phyloP scores from a whole-genome alignment of 2,113 vertebrate genomes.

The Microtus oregoni region DNA sequence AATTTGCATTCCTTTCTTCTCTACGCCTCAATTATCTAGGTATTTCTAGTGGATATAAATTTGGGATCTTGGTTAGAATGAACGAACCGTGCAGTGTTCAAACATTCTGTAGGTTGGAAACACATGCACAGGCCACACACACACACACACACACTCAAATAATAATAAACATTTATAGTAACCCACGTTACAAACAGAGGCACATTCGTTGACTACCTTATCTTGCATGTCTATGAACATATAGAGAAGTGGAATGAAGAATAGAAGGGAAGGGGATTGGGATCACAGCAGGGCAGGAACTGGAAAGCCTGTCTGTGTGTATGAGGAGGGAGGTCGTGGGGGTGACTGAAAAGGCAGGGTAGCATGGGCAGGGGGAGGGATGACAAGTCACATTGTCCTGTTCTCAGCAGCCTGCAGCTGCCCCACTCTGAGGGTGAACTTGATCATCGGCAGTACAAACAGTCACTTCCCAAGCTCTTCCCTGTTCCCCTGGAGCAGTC shows the following conservation, averaged over 20 bases:
- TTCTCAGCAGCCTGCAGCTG: background rate
- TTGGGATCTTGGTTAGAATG: background rate
- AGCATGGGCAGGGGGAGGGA: background rate
- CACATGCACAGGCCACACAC: background rate
- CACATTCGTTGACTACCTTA: background rate
- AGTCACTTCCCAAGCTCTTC: background rate
- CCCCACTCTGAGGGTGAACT: background rate
- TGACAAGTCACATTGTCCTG: background rate
- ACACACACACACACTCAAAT: background rate
- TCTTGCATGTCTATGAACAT: background rate
- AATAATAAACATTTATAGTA: background rate
- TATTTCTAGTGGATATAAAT: constrained; percentile 47
- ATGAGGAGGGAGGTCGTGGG: background rate
- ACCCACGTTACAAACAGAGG: background rate
- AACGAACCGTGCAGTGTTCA: background rate
- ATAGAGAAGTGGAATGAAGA: background rate
- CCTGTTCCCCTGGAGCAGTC: background rate
- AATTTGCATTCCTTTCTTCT: constrained; percentile 1
- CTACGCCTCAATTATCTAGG: background rate
- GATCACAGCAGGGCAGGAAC: background rate
- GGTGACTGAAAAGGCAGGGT: background rate
- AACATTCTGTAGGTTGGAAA: background rate
- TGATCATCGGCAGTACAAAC: background rate
- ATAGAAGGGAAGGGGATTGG: background rate
- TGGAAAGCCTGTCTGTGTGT: background rate